Conservation (phyloP, 1,140 invertebrate species). For the Eumaeus atala region DNA sequence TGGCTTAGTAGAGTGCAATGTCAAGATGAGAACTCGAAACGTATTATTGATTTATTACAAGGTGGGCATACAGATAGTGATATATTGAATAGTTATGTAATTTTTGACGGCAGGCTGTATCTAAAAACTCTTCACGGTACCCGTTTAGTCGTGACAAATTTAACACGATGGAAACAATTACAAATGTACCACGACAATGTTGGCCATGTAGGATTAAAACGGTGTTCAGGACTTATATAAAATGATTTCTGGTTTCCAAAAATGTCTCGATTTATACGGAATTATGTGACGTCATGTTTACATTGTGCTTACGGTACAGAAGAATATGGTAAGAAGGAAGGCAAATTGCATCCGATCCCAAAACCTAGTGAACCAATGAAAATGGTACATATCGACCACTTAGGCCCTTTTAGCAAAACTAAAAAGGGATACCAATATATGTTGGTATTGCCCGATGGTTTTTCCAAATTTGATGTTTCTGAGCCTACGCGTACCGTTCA, state of each 20-base stretch:
- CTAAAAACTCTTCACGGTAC: slow-evolving; percentile 28
- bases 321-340: slow-evolving; percentile 26
- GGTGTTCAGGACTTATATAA: slow-evolving; percentile 27
- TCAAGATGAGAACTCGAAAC: slow-evolving; percentile 25
- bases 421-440: slow-evolving; percentile 18
- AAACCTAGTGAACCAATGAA: slow-evolving; percentile 29
- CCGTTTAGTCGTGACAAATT: slow-evolving; percentile 28
- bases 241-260: slow-evolving; percentile 29
- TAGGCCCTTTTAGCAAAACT: slow-evolving; percentile 33
- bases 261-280: slow-evolving; percentile 31
- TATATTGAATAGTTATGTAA: slow-evolving; percentile 1
- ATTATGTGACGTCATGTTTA: slow-evolving; percentile 29
- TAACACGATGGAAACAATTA: slow-evolving; percentile 30
- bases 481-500: too few species aligned
- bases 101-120: slow-evolving; percentile 20
- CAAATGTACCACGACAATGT: slow-evolving; percentile 29
- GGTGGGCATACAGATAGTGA: background rate
- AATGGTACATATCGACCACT: slow-evolving; percentile 36
- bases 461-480: background rate
- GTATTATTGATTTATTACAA: slow-evolving; percentile 5
- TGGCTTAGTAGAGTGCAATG: slow-evolving; percentile 27
- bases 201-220: slow-evolving; percentile 27
- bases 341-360: slow-evolving; percentile 29
- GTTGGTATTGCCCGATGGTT: background rate
- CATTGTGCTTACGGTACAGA: slow-evolving; percentile 31